Evolutionary conservation across 2,797 vertebrate genomes (phyloP).

Genomic region (Coilia nasus): DNA sequence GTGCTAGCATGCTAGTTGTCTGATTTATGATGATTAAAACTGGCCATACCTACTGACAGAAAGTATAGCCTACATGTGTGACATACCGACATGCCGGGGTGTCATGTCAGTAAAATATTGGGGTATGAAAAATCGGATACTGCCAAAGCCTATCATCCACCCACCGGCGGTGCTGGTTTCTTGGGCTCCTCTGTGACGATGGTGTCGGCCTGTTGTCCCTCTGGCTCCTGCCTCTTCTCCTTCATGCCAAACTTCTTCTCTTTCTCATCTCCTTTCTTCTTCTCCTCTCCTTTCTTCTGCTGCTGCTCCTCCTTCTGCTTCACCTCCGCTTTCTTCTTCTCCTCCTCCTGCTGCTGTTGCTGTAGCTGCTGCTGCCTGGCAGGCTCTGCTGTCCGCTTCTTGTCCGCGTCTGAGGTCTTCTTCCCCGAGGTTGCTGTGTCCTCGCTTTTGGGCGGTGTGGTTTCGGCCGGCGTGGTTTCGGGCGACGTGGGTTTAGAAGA

Average conservation of each 20-base stretch:
- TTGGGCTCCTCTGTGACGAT: slow-evolving; percentile 32
- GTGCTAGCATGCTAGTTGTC: too few species aligned
- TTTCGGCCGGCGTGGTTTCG: slow-evolving; percentile 32
- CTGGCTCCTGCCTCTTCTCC: slow-evolving; percentile 58
- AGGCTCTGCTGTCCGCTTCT: neutral
- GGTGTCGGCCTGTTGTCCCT: slow-evolving; percentile 56
- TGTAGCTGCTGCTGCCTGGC: neutral
- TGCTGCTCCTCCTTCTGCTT: slow-evolving; percentile 14
- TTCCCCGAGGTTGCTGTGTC: neutral
- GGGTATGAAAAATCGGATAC: too few species aligned
- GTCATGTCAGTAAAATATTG: too few species aligned
- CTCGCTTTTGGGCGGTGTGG: too few species aligned
- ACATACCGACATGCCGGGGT: too few species aligned
- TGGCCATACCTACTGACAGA: too few species aligned
- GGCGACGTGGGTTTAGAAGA: slow-evolving; percentile 40
- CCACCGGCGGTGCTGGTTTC: slow-evolving; percentile 56
- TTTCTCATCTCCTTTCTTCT: slow-evolving; percentile 25
- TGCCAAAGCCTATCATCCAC: neutral
- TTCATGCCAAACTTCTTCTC: slow-evolving; percentile 10
- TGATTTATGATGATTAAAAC: too few species aligned
- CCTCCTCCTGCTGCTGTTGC: slow-evolving; percentile 21
- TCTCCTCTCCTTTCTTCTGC: neutral
- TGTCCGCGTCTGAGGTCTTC: neutral
- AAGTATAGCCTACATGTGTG: too few species aligned
- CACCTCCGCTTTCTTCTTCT: neutral